phyloP scores from a whole-genome alignment of 2,113 vertebrate genomes.

The Sminthopsis crassicaudata region DNA sequence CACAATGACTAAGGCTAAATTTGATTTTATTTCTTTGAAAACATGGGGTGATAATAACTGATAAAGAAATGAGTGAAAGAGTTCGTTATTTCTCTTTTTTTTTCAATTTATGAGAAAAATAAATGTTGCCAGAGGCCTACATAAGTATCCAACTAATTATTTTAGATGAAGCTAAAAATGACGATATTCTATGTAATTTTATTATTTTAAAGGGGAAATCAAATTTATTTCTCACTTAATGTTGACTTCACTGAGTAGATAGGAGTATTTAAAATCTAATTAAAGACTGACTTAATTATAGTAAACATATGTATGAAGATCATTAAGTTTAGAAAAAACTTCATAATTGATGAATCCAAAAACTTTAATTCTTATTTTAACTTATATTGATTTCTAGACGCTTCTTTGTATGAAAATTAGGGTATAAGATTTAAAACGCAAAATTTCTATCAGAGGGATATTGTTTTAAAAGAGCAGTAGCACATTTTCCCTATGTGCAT shows the following conservation, averaged over 20 bases:
- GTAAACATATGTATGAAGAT: not conserved
- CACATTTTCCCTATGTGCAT: not conserved
- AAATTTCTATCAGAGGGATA: not conserved
- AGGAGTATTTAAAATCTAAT: not conserved
- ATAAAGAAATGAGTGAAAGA: not conserved
- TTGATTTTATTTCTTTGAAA: not conserved
- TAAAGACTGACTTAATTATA: not conserved
- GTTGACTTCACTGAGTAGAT: not conserved
- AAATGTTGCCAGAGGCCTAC: not conserved
- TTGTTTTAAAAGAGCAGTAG: not conserved
- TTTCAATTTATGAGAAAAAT: not conserved
- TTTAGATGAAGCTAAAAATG: not conserved
- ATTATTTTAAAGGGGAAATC: not conserved
- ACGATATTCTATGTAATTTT: not conserved
- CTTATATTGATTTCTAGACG: not conserved
- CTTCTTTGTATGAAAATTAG: not conserved
- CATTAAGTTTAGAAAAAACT: not conserved
- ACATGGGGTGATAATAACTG: not conserved
- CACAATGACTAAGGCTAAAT: not conserved
- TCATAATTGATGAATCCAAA: not conserved
- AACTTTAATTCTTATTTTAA: not conserved
- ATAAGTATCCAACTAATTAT: not conserved
- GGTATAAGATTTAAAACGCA: not conserved
- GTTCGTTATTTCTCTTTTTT: not conserved
- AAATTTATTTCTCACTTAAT: not conserved